Evolutionary conservation across 2,888 invertebrate species (phyloP).

Genomic region (Ornithoptera priamus): DNA sequence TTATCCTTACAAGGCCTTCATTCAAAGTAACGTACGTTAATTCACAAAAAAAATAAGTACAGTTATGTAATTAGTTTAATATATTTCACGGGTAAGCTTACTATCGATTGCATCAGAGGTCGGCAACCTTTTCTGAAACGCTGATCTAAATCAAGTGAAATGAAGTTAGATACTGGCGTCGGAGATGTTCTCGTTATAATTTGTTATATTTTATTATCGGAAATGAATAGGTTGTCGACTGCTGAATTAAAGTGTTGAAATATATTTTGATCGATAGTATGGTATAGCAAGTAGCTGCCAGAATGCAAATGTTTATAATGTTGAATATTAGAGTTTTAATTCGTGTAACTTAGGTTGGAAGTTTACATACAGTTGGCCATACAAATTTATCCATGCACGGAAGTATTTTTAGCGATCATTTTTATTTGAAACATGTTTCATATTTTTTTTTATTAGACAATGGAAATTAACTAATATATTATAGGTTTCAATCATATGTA

Average conservation of each 20-base stretch:
- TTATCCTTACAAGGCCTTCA: not conserved
- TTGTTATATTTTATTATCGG: too few relatives aligned
- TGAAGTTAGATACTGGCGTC: too few relatives aligned
- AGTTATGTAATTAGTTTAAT: constrained; percentile 23
- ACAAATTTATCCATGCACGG: not conserved
- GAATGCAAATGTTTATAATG: constrained; percentile 10
- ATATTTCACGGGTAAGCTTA: constrained; percentile 16
- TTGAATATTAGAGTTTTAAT: constrained; percentile 4
- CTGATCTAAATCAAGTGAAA: too few relatives aligned
- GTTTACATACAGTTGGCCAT: constrained; percentile 1
- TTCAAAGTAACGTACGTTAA: constrained; percentile 16
- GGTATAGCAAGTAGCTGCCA: not conserved
- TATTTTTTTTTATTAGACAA: too few relatives aligned
- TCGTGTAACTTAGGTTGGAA: constrained; percentile 9
- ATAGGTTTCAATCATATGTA: too few relatives aligned
- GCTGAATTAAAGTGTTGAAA: not conserved
- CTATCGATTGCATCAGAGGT: constrained; percentile 5
- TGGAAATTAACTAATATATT: too few relatives aligned
- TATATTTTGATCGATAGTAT: constrained; percentile 6
- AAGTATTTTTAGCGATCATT: not conserved
- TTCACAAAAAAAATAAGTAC: constrained; percentile 26
- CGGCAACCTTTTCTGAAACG: not conserved
- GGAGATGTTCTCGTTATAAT: too few relatives aligned
- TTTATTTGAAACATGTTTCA: too few relatives aligned
- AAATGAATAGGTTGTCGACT: too few relatives aligned